Conservation (phyloP, 2,888 invertebrate species). For the Deroplatys truncata region DNA sequence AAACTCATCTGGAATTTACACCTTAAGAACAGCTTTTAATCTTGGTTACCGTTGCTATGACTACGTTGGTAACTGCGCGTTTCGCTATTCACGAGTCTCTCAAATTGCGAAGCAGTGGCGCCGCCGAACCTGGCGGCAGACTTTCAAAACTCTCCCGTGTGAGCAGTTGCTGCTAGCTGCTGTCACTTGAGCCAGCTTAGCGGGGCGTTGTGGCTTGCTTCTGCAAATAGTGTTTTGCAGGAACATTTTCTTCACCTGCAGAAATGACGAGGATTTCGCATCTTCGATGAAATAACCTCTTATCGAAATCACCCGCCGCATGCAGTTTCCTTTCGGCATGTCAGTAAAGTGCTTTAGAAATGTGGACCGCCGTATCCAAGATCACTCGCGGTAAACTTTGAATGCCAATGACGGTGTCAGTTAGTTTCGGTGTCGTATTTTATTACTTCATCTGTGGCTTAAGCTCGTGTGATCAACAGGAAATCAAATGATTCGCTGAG, state of each 20-base stretch:
- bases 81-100: not conserved
- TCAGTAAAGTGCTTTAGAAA: not conserved
- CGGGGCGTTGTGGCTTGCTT: constrained; percentile 7
- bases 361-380: not conserved
- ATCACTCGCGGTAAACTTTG: not conserved
- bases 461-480: not conserved
- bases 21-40: not conserved
- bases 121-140: not conserved
- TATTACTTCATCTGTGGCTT: not conserved
- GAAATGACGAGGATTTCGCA: not conserved
- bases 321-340: too few species aligned
- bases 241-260: not conserved
- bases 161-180: not conserved
- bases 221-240: not conserved
- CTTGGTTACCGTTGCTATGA: not conserved
- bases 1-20: not conserved
- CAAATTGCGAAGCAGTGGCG: not conserved
- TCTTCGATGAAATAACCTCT: not conserved
- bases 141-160: not conserved
- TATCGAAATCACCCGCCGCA: not conserved
- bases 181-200: constrained; percentile 1
- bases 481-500: not conserved
- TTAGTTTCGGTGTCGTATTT: not conserved
- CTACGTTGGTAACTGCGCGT: not conserved
- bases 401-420: not conserved